These are phyloP conservation scores for Vanessa tameamea DNA, from an alignment of 1,140 invertebrate genomes.

Conservation along the genomic window DNA sequence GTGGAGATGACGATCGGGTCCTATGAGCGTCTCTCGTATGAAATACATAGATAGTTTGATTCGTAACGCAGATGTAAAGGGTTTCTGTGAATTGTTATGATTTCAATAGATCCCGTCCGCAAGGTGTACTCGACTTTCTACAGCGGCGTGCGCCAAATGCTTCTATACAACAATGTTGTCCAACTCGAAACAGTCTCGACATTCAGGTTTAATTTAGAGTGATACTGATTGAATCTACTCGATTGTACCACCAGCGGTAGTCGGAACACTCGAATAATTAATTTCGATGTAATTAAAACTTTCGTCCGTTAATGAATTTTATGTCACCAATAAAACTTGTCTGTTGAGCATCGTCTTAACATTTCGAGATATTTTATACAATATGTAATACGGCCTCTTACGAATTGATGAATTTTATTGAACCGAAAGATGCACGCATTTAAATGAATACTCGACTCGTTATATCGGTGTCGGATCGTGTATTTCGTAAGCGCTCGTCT, in stretches of 20 bases:
- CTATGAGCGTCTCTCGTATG: conserved; percentile 1
- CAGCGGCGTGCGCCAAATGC: conserved; percentile 52
- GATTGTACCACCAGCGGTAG: conserved; percentile 24
- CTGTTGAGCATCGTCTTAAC: conserved; percentile 9
- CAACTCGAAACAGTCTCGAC: conserved; percentile 39
- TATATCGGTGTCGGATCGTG: conserved; percentile 7
- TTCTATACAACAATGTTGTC: conserved; percentile 41
- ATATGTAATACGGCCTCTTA: conserved; percentile 21
- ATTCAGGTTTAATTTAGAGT: conserved; percentile 31
- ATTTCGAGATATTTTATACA: conserved; percentile 20
- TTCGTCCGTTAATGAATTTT: conserved; percentile 31
- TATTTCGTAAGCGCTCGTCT: conserved; percentile 27
- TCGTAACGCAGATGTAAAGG: conserved; percentile 63
- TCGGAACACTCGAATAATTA: conserved; percentile 28
- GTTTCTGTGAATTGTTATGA: conserved; percentile 66
- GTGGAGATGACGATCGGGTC: conserved; percentile 36
- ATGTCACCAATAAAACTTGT: conserved; percentile 33
- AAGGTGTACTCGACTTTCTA: conserved; percentile 59
- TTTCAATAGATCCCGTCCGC: conserved; percentile 52
- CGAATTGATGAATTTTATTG: conserved; percentile 29
- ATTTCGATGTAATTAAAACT: conserved; percentile 29
- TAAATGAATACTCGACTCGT: conserved; percentile 30
- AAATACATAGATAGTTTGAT: conserved; percentile 40
- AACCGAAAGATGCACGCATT: conserved; percentile 36
- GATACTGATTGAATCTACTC: conserved; percentile 33